phyloP scores from a whole-genome alignment of 2,113 vertebrate species.

The Notechis scutatus region DNA sequence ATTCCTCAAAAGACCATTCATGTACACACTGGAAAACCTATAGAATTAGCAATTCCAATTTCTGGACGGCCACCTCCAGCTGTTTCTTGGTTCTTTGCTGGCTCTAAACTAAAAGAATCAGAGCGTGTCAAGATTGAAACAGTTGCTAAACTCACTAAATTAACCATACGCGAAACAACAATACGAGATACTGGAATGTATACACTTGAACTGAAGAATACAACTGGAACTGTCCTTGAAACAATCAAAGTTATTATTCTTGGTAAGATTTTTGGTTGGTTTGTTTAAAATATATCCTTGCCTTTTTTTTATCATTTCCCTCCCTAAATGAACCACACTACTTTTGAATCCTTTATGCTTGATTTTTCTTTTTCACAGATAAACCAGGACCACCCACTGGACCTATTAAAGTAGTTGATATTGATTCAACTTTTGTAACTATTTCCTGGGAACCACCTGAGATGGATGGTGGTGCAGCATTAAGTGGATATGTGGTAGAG shows the following conservation, averaged over 20 bases:
- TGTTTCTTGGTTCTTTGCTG: constrained; percentile 88
- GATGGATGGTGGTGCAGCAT: constrained; percentile 88
- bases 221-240: constrained; percentile 81
- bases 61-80: constrained; percentile 88
- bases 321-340: neutral
- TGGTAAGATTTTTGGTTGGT: constrained; percentile 73
- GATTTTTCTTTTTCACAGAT: constrained; percentile 66
- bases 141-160: constrained; percentile 78
- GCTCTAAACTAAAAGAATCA: constrained; percentile 82
- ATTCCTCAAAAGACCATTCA: constrained; percentile 92
- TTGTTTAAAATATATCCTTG: constrained; percentile 21
- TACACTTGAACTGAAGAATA: constrained; percentile 88
- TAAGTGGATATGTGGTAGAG: constrained; percentile 91
- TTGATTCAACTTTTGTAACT: constrained; percentile 86
- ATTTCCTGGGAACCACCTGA: constrained; percentile 91
- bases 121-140: constrained; percentile 88
- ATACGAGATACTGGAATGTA: constrained; percentile 92
- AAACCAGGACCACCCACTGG: constrained; percentile 91
- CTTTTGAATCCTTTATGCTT: constrained; percentile 20
- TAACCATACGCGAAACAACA: constrained; percentile 87
- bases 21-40: constrained; percentile 85
- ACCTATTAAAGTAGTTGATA: constrained; percentile 85
- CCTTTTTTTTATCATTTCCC: neutral
- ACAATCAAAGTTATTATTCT: constrained; percentile 89
- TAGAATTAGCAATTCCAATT: constrained; percentile 88